Percentiles rank a stretch among this genome's conserved stretches.
phyloP scores from a whole-genome alignment of 1,140 invertebrate genomes.

The Drosophila bocki region DNA sequence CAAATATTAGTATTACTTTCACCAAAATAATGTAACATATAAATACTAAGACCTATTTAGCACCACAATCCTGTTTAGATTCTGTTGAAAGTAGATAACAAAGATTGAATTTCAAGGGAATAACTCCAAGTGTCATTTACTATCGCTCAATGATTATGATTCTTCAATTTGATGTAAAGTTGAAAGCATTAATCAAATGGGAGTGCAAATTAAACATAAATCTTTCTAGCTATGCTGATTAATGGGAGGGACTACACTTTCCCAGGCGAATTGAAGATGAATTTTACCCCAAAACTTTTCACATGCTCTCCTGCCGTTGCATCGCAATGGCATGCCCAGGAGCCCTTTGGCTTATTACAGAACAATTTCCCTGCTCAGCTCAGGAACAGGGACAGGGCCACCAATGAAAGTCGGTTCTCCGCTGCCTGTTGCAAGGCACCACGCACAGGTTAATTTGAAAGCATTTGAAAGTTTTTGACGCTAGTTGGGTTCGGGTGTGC shows the following conservation, averaged over 20 bases:
- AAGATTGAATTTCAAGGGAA: neutral
- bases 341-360: constrained; percentile 28
- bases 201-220: constrained; percentile 8
- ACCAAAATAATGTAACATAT: neutral
- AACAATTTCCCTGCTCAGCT: constrained; percentile 27
- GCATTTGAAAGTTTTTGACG: constrained; percentile 79
- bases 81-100: neutral
- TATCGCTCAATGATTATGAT: neutral
- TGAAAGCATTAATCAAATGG: constrained; percentile 12
- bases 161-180: constrained; percentile 10
- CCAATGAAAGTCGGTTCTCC: constrained; percentile 29
- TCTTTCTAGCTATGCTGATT: neutral
- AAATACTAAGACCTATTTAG: neutral
- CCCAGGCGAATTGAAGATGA: neutral
- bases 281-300: constrained; percentile 6
- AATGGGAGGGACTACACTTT: neutral
- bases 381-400: constrained; percentile 7
- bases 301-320: neutral
- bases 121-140: neutral
- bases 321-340: neutral
- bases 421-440: constrained; percentile 23
- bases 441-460: constrained; percentile 71
- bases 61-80: neutral
- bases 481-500: constrained; percentile 13
- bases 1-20: neutral